These are phyloP conservation scores for Caenorhabditis sp. DNA, from an alignment of 2,888 invertebrate genomes.

Conservation along the genomic window DNA sequence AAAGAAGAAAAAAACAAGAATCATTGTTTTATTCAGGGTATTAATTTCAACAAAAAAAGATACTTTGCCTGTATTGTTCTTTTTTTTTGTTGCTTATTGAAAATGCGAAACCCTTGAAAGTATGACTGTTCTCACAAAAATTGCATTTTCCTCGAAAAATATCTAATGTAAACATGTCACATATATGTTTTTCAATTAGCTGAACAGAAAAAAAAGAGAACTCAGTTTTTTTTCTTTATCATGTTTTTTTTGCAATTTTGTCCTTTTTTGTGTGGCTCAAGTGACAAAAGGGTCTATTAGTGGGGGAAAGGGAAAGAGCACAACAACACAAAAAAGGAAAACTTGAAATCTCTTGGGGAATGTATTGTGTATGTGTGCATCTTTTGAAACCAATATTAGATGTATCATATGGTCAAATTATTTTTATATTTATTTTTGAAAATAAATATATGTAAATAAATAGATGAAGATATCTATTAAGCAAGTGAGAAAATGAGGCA, in stretches of 20 bases:
- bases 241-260: not conserved
- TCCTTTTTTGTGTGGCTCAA: not conserved
- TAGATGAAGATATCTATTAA: not conserved
- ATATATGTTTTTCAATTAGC: not conserved
- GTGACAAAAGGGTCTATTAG: not conserved
- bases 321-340: not conserved
- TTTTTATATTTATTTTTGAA: not conserved
- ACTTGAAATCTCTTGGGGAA: conserved; percentile 1
- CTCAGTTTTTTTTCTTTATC: not conserved
- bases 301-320: not conserved
- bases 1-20: not conserved
- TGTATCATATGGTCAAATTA: not conserved
- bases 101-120: no score
- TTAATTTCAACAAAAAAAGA: not conserved
- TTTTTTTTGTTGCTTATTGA: not conserved
- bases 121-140: no score
- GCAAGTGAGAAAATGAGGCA: not conserved
- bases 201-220: not conserved
- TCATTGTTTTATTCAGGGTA: not conserved
- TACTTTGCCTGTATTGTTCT: not conserved
- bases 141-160: not conserved
- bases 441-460: not conserved
- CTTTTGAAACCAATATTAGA: not conserved
- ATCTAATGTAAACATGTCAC: not conserved
- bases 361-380: not conserved